Percentiles rank a stretch among this genome's conserved stretches.
phyloP scores from a whole-genome alignment of 1,140 invertebrate genomes.

The Aphidius ervi region DNA sequence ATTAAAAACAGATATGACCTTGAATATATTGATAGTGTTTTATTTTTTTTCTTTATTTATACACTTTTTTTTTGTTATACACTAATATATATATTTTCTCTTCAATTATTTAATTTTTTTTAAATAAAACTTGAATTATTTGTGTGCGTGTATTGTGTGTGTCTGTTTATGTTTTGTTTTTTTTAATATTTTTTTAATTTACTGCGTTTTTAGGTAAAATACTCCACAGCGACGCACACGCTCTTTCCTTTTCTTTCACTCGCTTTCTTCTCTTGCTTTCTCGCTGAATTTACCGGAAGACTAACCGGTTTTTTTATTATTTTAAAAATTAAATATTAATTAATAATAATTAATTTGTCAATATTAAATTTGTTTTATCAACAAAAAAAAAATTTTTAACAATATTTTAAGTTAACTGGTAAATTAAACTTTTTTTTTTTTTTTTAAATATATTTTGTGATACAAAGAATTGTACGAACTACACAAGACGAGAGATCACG shows the following conservation, averaged over 20 bases:
- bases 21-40: too few species aligned
- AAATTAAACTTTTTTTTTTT: not conserved
- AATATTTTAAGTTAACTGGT: not conserved
- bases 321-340: not conserved
- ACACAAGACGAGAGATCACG: constrained; percentile 38
- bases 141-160: not conserved
- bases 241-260: constrained; percentile 4
- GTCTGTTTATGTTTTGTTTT: too few species aligned
- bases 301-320: constrained; percentile 4
- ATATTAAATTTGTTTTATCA: not conserved
- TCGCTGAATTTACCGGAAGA: not conserved
- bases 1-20: not conserved
- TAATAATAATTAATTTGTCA: not conserved
- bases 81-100: too few species aligned
- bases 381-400: not conserved
- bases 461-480: constrained; percentile 17
- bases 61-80: not conserved
- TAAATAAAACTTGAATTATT: not conserved
- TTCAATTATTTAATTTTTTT: too few species aligned
- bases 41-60: not conserved
- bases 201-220: too few species aligned
- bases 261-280: not conserved
- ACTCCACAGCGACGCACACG: not conserved
- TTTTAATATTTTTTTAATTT: too few species aligned
- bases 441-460: not conserved